A percentile compares a stretch with the other conserved stretches of the same genome.
Conservation (phyloP, 2,113 vertebrate species). For the Caranx melampygus region DNA sequence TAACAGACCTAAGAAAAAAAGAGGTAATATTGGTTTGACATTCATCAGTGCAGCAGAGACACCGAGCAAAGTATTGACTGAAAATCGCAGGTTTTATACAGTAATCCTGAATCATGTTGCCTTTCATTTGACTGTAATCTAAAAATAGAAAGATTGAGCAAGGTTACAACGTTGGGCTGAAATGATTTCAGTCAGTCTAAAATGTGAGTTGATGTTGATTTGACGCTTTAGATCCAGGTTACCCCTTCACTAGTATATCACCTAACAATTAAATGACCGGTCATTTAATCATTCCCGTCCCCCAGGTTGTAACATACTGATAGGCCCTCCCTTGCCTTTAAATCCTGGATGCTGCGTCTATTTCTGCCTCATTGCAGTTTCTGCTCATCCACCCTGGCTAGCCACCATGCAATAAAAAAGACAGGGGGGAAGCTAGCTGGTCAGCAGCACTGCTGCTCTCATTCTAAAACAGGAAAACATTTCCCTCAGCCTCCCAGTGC, state of each 20-base stretch:
- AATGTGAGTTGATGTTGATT: slow-evolving; percentile 12
- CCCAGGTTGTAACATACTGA: slow-evolving; percentile 11
- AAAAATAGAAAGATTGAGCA: neutral
- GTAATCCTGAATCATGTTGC: neutral
- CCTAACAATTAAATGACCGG: neutral
- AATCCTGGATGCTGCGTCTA: slow-evolving; percentile 27
- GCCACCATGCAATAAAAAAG: slow-evolving; percentile 43
- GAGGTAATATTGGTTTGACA: neutral
- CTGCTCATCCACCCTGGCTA: slow-evolving; percentile 26
- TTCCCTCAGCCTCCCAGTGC: neutral
- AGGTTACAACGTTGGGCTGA: neutral
- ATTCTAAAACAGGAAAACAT: slow-evolving; percentile 30
- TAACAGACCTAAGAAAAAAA: neutral
- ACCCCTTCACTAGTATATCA: neutral
- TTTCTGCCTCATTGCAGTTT: slow-evolving; percentile 61
- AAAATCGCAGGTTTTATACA: neutral
- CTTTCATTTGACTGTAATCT: neutral
- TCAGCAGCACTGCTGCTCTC: slow-evolving; percentile 60
- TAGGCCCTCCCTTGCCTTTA: slow-evolving; percentile 27
- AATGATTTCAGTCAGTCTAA: neutral
- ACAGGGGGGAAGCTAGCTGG: slow-evolving; percentile 28
- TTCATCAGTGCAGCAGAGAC: neutral
- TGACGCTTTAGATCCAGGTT: slow-evolving; percentile 1
- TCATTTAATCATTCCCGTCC: slow-evolving; percentile 22
- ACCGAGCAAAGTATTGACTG: too few species aligned